Conservation (phyloP, 2,888 invertebrate genomes). For the Chouioia cunea region DNA sequence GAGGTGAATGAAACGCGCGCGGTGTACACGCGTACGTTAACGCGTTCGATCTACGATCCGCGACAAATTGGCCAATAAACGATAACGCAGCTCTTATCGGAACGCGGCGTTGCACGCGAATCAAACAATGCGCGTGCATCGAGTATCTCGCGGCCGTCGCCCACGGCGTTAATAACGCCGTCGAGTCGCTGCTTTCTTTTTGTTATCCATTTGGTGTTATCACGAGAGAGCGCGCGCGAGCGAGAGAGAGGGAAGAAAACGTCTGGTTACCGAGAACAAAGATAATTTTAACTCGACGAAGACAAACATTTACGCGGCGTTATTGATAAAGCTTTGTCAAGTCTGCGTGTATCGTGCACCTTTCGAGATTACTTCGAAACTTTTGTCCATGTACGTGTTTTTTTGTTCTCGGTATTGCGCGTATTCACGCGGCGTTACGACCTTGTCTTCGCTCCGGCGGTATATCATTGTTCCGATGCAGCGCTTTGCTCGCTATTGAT, state of each 20-base stretch:
- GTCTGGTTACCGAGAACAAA: no score
- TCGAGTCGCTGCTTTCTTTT: background rate
- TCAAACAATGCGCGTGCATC: background rate
- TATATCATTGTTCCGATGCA: no score
- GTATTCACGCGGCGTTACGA: background rate
- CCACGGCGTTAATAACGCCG: constrained; percentile 34
- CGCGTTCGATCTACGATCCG: background rate
- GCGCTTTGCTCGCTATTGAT: no score
- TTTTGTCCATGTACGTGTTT: background rate
- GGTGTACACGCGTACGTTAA: constrained; percentile 10
- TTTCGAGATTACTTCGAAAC: background rate
- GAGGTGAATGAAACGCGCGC: no score
- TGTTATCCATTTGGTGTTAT: constrained; percentile 5
- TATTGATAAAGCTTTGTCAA: background rate
- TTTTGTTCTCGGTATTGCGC: background rate
- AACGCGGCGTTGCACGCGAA: constrained; percentile 28
- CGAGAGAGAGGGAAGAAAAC: no score
- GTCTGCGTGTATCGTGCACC: background rate
- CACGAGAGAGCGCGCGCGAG: background rate
- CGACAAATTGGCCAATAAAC: constrained; percentile 24
- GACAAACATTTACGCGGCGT: no score
- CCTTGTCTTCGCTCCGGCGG: no score
- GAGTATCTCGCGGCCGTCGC: background rate
- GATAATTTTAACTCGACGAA: no score
- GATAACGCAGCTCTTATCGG: constrained; percentile 18